Evolutionary conservation across 2,888 invertebrate species (phyloP), one percentile per base, ranked within the genome.

Genomic region (Pomacea canaliculata): DNA sequence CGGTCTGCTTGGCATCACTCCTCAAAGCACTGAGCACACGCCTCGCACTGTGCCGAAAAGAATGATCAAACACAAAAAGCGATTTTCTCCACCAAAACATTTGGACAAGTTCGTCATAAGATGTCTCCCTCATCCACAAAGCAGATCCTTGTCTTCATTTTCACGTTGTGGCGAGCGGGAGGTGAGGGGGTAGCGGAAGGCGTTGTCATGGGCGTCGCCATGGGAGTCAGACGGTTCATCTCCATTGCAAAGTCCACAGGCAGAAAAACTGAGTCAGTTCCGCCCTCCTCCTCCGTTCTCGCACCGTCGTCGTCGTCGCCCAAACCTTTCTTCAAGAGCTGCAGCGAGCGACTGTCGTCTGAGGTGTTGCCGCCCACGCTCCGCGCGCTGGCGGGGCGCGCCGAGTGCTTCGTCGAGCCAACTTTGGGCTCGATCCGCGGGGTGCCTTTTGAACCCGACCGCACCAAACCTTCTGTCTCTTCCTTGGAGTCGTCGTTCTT

Each of bases 241-340:
- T 74, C 74, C 69, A 74, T 18, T 37, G 69, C 48, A 77, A 73
- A 83, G 19, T 83, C 86, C 46, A 76, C 80, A 0, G 83, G 83
- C 37, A 83, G 70, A 76, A 85, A 86, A 46, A 84, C 84, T 0
- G 85, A 85, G 78, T 86, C 87, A 16, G 73, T 72, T 75, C 80
- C 82, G 59, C 83, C 84, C 49, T 73, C 73, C 7, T 56, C 71
- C 62, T 77, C 81, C 5, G 13, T 59, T 12, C 2, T 12, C 46
- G n/a, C 69, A 8, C 69, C 63, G 1, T 49, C 62, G 5, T 66
- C 67, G 9, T 19, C 37, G 0, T 7, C 49, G 1, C 19, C 66
- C 56, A 13, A 27, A 9, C 27, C 60, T 23, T 59, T 70, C 63
- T 63, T 63, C 63, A 12, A 27, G 1, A 63, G 63, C 63, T n/a